Base-by-base conservation (phyloP, 2,113 vertebrate genomes). In the Penelope pileata region DNA sequence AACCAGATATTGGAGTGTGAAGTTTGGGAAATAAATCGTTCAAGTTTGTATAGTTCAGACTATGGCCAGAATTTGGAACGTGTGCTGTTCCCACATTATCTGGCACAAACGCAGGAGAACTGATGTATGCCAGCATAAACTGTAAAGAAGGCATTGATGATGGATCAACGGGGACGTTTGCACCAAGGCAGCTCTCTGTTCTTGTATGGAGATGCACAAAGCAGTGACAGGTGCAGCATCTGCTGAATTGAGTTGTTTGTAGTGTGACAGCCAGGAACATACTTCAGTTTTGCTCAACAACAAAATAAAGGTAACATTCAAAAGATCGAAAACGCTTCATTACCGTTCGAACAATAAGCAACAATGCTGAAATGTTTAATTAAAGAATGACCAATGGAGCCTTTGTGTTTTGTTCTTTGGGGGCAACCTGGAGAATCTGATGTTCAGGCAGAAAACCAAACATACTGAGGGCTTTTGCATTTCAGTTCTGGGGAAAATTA, bases 241-340 rank as follows among this genome's bases (percentile, higher is more conserved):
- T 97, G 94, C 88, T 42, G 27, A 91, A 86, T 34, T 70, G 86
- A 95, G 54, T 87, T 93, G 84, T 93, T 96, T 95, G 90, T 70
- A 89, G 43, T 5, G 32, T 75, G 68, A 89, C 90, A 97, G 91
- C 67, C 81, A 90, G 91, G 58, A 93, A 89, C 40, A 86, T 3
- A 64, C 95, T 92, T 96, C 76, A 26, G 56, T 93, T n/a, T 95
- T 97, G 68, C 48, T 85, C 79, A 92, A 91, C 84, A 93, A 81
- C 42, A 72, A 62, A 48, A 56, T 9, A 19, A 53, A 88, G 91
- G 38, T 19, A 60, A 34, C 17, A 21, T 53, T 88, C 43, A 78
- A 93, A 97, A 95, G 51, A 68, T 59, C 8, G 66, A 88, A 97
- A 95, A 88, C 88, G 77, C 81, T 67, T 91, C 38, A 68, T 97